Evolutionary conservation across 2,113 vertebrate genomes (phyloP).

Genomic region (Electrona antarctica): DNA sequence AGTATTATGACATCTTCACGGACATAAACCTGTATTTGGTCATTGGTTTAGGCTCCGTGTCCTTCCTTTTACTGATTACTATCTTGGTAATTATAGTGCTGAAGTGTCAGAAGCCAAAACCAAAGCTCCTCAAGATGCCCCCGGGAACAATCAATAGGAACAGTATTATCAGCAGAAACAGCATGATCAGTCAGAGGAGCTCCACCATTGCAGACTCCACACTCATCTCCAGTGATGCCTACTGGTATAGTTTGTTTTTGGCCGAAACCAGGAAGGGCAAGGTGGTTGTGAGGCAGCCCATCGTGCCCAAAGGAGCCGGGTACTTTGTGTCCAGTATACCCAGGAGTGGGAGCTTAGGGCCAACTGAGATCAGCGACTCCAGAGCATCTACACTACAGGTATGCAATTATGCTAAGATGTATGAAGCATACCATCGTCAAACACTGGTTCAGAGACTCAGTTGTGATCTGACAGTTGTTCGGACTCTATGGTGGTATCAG

Average conservation of each 20-base stretch:
- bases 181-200: conserved; percentile 77
- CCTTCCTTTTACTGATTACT: conserved; percentile 77
- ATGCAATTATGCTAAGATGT: conserved; percentile 23
- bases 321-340: conserved; percentile 82
- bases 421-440: neutral
- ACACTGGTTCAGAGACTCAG: neutral
- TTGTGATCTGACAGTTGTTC: neutral
- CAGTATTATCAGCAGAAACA: conserved; percentile 76
- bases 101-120: conserved; percentile 79
- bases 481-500: neutral
- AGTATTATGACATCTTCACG: conserved; percentile 73
- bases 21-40: conserved; percentile 80
- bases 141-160: conserved; percentile 62
- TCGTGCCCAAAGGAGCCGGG: conserved; percentile 76
- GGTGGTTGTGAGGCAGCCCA: conserved; percentile 78
- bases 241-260: conserved; percentile 82
- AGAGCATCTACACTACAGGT: conserved; percentile 82
- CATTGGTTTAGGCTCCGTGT: conserved; percentile 77
- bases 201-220: conserved; percentile 80
- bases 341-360: conserved; percentile 67
- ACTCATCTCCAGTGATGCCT: conserved; percentile 80
- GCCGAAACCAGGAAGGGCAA: conserved; percentile 81
- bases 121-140: conserved; percentile 69
- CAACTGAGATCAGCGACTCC: conserved; percentile 76
- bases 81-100: conserved; percentile 78